Evolutionary conservation across 2,113 vertebrate genomes (phyloP).

Genomic region (Peromyscus leucopus): DNA sequence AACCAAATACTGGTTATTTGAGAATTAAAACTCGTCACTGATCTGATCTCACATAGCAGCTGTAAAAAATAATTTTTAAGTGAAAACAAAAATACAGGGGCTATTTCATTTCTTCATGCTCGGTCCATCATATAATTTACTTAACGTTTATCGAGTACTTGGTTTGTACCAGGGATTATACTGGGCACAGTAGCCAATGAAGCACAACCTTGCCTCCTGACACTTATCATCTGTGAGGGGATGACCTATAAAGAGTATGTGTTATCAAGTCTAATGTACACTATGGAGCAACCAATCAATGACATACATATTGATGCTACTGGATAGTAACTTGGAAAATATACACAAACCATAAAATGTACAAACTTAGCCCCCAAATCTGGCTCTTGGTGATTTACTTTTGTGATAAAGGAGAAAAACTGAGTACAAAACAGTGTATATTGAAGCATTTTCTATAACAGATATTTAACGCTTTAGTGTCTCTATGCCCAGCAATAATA

Average conservation of each 20-base stretch:
- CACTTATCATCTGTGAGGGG: background rate
- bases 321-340: constrained; percentile 47
- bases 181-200: background rate
- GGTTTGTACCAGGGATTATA: background rate
- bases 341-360: background rate
- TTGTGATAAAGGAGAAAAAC: background rate
- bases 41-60: constrained; percentile 1
- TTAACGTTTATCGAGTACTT: background rate
- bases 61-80: constrained; percentile 43
- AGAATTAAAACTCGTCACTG: constrained; percentile 53
- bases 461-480: background rate
- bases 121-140: background rate
- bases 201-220: background rate
- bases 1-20: constrained; percentile 8
- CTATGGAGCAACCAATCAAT: background rate
- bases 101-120: constrained; percentile 9
- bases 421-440: background rate
- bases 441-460: constrained; percentile 11
- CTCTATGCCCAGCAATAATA: background rate
- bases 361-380: constrained; percentile 5
- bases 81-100: constrained; percentile 53
- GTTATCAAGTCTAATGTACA: background rate
- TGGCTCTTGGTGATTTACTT: constrained; percentile 38
- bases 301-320: background rate
- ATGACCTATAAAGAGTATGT: background rate